A percentile compares a stretch with the other conserved stretches of the same genome.
phyloP scores from a whole-genome alignment of 2,113 vertebrate species.

The Argyrosomus japonicus region DNA sequence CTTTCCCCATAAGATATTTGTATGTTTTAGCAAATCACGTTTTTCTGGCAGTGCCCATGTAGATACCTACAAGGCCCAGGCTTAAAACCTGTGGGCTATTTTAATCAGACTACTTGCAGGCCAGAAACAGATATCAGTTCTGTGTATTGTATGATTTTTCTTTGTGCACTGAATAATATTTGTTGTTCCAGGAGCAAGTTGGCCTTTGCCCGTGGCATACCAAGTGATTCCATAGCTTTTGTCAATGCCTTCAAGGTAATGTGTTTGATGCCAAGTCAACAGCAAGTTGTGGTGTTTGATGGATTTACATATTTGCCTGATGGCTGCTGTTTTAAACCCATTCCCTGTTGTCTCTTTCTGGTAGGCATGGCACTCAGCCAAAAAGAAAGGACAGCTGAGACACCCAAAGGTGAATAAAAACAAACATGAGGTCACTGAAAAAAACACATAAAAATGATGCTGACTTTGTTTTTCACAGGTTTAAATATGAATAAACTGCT shows the following conservation, averaged over 20 bases:
- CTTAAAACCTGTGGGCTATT: neutral
- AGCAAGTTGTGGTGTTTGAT: neutral
- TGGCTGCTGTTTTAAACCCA: neutral
- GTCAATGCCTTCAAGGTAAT: conserved; percentile 84
- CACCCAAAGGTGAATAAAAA: conserved; percentile 87
- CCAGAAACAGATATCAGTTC: neutral
- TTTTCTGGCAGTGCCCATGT: neutral
- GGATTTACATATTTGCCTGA: conserved; percentile 3
- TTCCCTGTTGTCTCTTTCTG: conserved; percentile 24
- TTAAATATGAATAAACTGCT: neutral
- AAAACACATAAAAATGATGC: neutral
- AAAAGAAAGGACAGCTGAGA: conserved; percentile 87
- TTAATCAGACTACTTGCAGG: neutral
- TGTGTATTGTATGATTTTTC: neutral
- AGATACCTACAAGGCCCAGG: neutral
- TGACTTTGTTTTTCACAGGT: neutral
- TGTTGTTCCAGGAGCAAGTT: conserved; percentile 82
- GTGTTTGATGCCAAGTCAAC: neutral
- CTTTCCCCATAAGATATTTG: neutral
- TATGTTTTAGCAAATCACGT: neutral
- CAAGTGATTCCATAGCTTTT: conserved; percentile 81
- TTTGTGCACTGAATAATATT: conserved; percentile 26
- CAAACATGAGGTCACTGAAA: neutral
- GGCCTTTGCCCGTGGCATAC: conserved; percentile 74
- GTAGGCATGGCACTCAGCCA: conserved; percentile 89